Conservation (phyloP, 1,140 invertebrate species). For the Drosophila rhopaloa region DNA sequence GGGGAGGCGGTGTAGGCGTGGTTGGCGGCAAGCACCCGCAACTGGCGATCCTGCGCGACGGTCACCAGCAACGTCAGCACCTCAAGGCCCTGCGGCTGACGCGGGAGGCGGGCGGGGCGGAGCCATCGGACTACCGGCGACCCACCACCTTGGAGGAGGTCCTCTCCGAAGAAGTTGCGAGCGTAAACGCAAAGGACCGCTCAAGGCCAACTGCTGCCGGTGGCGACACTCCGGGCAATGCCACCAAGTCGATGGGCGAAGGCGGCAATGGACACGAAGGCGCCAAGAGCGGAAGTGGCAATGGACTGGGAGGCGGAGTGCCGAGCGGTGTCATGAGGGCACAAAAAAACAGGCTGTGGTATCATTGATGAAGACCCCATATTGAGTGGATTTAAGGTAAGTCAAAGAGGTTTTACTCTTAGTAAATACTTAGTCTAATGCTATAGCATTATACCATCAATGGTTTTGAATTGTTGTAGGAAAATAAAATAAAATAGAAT, state of each 20-base stretch:
- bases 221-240: slow-evolving; percentile 53
- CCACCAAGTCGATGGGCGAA: slow-evolving; percentile 29
- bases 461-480: too few species aligned
- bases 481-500: too few species aligned
- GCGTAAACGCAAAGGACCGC: slow-evolving; percentile 51
- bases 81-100: slow-evolving; percentile 46
- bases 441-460: too few species aligned
- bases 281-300: slow-evolving; percentile 11
- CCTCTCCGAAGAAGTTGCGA: slow-evolving; percentile 59
- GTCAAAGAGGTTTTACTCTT: slow-evolving; percentile 1
- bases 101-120: too few species aligned
- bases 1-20: too few species aligned
- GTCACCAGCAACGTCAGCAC: slow-evolving; percentile 66
- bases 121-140: too few species aligned
- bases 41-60: slow-evolving; percentile 44
- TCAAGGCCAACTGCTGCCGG: slow-evolving; percentile 36
- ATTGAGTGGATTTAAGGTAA: slow-evolving; percentile 83
- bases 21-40: slow-evolving; percentile 16
- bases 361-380: slow-evolving; percentile 83
- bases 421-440: too few species aligned
- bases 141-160: slow-evolving; percentile 14
- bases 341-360: slow-evolving; percentile 83
- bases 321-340: slow-evolving; percentile 62
- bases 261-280: slow-evolving; percentile 27
- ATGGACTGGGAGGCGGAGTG: slow-evolving; percentile 26